These are phyloP conservation scores for Eilema sororculum DNA, from an alignment of 2,888 invertebrate genomes.

Conservation along the genomic window DNA sequence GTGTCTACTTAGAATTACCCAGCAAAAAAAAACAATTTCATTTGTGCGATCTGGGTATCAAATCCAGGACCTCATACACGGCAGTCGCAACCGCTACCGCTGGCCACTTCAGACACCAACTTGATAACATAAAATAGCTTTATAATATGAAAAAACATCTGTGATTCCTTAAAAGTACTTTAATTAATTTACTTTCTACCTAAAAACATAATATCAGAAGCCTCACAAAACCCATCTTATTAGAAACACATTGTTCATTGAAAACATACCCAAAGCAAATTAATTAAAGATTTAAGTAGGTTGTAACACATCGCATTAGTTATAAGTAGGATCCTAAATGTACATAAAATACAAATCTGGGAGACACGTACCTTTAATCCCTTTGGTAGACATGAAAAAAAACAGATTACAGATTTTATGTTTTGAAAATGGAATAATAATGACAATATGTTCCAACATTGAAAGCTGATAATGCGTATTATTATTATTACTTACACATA, in stretches of 20 bases:
- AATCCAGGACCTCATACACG: neutral
- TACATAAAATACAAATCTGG: neutral
- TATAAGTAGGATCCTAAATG: neutral
- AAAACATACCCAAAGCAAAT: conserved; percentile 11
- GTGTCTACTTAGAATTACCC: too few relatives aligned
- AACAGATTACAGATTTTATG: conserved; percentile 6
- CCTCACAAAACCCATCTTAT: conserved; percentile 1
- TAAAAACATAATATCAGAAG: neutral
- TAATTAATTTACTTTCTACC: neutral
- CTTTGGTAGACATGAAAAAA: conserved; percentile 72
- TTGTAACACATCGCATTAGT: neutral
- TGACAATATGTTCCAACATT: neutral
- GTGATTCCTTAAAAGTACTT: neutral
- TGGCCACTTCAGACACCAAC: too few relatives aligned
- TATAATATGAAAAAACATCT: too few relatives aligned
- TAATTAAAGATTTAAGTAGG: conserved; percentile 17
- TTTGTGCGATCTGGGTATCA: neutral
- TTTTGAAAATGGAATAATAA: neutral
- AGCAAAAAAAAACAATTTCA: neutral
- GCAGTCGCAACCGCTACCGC: too few relatives aligned
- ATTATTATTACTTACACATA: neutral
- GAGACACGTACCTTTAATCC: conserved; percentile 67
- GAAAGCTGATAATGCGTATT: neutral
- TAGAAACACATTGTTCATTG: conserved; percentile 11
- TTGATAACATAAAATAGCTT: too few relatives aligned